Evolutionary conservation across 2,113 vertebrate species (phyloP).

Genomic region (Colaptes auratus): DNA sequence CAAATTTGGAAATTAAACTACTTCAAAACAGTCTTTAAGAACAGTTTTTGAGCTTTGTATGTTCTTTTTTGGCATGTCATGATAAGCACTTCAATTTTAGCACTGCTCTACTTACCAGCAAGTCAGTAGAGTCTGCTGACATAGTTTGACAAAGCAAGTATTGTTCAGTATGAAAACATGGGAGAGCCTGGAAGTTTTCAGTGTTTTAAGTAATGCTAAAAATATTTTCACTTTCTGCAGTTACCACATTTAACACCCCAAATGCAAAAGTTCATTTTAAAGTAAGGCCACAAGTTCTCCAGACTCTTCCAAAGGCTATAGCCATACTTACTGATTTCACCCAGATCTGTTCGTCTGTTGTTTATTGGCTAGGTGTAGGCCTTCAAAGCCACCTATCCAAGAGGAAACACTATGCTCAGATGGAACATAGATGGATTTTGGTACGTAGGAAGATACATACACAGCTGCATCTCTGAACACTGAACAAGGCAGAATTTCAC

Average conservation of each 20-base stretch:
- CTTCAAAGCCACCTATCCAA: background rate
- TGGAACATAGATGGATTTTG: background rate
- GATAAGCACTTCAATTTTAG: background rate
- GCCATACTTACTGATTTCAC: background rate
- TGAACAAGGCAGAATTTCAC: background rate
- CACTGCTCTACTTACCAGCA: background rate
- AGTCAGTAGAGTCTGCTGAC: background rate
- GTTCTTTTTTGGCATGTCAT: background rate
- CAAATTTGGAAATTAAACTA: background rate
- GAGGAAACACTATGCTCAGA: background rate
- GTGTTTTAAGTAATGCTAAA: background rate
- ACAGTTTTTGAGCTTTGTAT: background rate
- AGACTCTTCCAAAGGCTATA: background rate
- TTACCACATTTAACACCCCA: background rate
- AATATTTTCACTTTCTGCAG: rapidly evolving
- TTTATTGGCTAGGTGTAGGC: background rate
- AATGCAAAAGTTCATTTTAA: background rate
- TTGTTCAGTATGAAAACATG: background rate
- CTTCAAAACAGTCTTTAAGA: background rate
- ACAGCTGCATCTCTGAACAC: background rate
- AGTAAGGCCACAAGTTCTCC: background rate
- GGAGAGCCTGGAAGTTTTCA: background rate
- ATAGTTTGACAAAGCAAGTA: background rate
- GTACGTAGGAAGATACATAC: background rate
- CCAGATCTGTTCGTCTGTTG: background rate